phyloP scores from a whole-genome alignment of 2,888 invertebrate species.

The Hermaeophaga mercurialis region DNA sequence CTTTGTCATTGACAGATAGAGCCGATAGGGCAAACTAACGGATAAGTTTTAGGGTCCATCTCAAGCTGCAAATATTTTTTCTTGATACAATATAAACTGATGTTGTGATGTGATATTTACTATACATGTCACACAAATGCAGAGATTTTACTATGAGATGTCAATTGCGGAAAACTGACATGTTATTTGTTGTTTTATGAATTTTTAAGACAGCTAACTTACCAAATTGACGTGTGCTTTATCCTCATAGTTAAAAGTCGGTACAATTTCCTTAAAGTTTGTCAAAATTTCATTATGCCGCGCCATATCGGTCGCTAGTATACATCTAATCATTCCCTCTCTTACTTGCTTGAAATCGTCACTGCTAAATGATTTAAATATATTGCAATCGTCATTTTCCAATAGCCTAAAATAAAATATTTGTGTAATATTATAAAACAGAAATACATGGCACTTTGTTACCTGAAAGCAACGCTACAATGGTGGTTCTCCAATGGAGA shows the following conservation, averaged over 20 bases:
- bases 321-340: constrained; percentile 80
- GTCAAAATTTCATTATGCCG: constrained; percentile 78
- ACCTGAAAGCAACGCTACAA: constrained; percentile 76
- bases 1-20: neutral
- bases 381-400: constrained; percentile 80
- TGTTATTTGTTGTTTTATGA: too few species aligned
- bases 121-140: too few species aligned
- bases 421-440: too few species aligned
- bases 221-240: constrained; percentile 75
- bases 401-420: constrained; percentile 64
- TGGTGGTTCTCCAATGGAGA: constrained; percentile 87
- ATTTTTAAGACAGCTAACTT: constrained; percentile 50
- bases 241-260: constrained; percentile 70
- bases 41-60: too few species aligned
- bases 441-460: too few species aligned
- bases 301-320: constrained; percentile 79
- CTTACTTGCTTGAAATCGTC: constrained; percentile 69
- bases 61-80: too few species aligned
- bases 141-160: too few species aligned
- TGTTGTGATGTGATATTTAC: too few species aligned
- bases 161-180: too few species aligned
- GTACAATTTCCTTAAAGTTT: constrained; percentile 70
- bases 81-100: too few species aligned
- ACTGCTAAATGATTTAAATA: constrained; percentile 70
- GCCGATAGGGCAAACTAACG: too few species aligned